Base-by-base conservation (phyloP, 92 coral and sea anemone genomes). In the Umimayanthus kanabou region DNA sequence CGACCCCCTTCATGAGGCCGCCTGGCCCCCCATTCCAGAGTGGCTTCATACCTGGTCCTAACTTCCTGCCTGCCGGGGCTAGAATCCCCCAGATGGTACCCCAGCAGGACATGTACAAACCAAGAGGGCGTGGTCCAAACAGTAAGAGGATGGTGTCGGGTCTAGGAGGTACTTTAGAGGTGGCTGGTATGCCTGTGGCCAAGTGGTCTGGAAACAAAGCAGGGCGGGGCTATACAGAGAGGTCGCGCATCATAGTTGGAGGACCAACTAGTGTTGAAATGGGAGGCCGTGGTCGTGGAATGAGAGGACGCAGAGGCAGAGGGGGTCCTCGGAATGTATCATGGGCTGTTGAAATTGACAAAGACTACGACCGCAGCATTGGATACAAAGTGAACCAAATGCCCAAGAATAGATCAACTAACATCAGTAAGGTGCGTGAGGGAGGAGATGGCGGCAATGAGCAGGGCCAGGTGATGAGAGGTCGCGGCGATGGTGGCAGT, bases 121-220 rank as follows among this genome's bases (percentile, higher is more conserved):
- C 93, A 20, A 97, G 98, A 67, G 93, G 97, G 4, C 91, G 99
- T 39, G 99, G 99, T 29, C 93, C 95, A 40, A 94, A 91, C 55
- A 97, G 99, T 86, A 93, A 80, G 71, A 94, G 98, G 79, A 95
- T 98, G 40, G 99, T 97, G 58, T 97, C 99, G 2, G 99, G 99
- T 23, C 72, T 97, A n/a, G 99, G 99, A 20, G 99, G 99, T 43
- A 96, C 96, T 37, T 88, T 97, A 50, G 98, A 97, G 80, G 99
- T 97, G 39, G 99, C 99, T 13, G 99, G 99, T 2, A 96, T 97
- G 53, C 98, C 99, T 75, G 97, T 95, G 29, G 99, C 99, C 42
- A 93, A 96, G 70, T 97, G 96, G 94, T 75, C 88, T 6, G 99
- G 99, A 1, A 97, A 97, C 96, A 94, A 95, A 84, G 99, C 98